phyloP scores from a whole-genome alignment of 2,888 invertebrate species.

The Malthinus seriepunctatus region DNA sequence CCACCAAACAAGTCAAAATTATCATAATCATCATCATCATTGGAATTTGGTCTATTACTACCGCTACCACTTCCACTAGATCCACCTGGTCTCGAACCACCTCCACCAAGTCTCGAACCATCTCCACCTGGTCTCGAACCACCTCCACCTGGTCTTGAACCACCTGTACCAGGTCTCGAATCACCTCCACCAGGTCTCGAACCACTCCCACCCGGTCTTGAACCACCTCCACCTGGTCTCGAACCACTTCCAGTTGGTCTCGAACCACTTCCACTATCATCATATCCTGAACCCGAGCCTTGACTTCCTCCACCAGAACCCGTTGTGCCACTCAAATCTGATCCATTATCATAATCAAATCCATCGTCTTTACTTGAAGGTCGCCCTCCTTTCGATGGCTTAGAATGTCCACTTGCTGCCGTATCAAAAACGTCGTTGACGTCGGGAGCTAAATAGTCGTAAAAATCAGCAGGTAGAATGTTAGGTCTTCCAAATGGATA shows the following conservation, averaged over 20 bases:
- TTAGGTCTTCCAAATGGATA: slow-evolving; percentile 60
- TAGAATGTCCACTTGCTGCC: slow-evolving; percentile 59
- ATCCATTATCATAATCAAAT: slow-evolving; percentile 15
- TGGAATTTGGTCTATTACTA: slow-evolving; percentile 47
- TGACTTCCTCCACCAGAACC: background rate
- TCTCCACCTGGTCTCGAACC: slow-evolving; percentile 20
- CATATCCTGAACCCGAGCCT: slow-evolving; percentile 8
- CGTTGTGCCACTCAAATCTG: slow-evolving; percentile 2
- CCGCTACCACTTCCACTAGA: slow-evolving; percentile 41
- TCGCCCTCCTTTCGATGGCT: slow-evolving; percentile 8
- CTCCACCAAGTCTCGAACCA: slow-evolving; percentile 20
- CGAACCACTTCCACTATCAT: slow-evolving; percentile 4
- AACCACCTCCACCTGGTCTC: slow-evolving; percentile 7
- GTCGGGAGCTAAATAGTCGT: slow-evolving; percentile 40
- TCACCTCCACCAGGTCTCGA: slow-evolving; percentile 19
- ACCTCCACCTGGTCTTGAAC: background rate
- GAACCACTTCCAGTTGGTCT: background rate
- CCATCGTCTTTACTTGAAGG: slow-evolving; percentile 7
- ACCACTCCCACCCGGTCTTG: slow-evolving; percentile 18
- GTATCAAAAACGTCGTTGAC: slow-evolving; percentile 51
- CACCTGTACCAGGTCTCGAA: slow-evolving; percentile 20
- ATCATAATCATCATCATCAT: slow-evolving; percentile 18
- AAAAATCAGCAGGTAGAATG: slow-evolving; percentile 54
- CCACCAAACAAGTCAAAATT: slow-evolving; percentile 35
- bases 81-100: slow-evolving; percentile 9